These are phyloP conservation scores for Toxonevra muliebris DNA, from an alignment of 2,888 invertebrate species.

Conservation along the genomic window DNA sequence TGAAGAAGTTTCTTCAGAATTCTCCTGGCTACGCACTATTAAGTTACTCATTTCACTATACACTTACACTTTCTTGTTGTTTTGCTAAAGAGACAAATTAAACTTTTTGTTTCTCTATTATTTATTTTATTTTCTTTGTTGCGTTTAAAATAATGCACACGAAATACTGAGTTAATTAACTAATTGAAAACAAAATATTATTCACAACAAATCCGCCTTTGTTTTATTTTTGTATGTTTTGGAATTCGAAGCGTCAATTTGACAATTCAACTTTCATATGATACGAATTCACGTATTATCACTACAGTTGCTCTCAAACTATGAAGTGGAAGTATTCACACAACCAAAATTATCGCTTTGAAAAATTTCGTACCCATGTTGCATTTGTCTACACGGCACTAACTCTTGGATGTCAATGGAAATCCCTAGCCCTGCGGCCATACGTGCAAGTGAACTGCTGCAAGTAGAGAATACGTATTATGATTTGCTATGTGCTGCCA, in stretches of 20 bases:
- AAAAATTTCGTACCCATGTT: too few relatives aligned
- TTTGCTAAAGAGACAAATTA: not conserved
- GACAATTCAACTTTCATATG: not conserved
- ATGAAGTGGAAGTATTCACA: not conserved
- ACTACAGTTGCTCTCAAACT: slow-evolving; percentile 11
- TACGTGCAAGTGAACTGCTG: too few relatives aligned
- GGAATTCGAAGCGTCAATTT: too few relatives aligned
- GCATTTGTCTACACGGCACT: too few relatives aligned
- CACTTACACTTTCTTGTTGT: slow-evolving; percentile 1
- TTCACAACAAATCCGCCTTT: not conserved
- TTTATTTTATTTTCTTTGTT: too few relatives aligned
- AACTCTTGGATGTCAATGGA: too few relatives aligned
- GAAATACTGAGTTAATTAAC: not conserved
- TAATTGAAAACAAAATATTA: not conserved
- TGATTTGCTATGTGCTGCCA: too few relatives aligned
- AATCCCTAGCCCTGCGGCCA: too few relatives aligned
- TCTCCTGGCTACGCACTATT: slow-evolving; percentile 19
- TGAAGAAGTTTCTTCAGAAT: slow-evolving; percentile 18
- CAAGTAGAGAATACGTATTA: too few relatives aligned
- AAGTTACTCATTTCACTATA: slow-evolving; percentile 3
- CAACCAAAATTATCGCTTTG: too few relatives aligned
- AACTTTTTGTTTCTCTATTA: too few relatives aligned
- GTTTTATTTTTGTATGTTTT: slow-evolving; percentile 1
- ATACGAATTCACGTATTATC: not conserved
- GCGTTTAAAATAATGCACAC: not conserved